Evolutionary conservation across 2,888 invertebrate species (phyloP), one percentile per base, ranked within the genome.

Genomic region (Dimorphilus gyrociliatus): DNA sequence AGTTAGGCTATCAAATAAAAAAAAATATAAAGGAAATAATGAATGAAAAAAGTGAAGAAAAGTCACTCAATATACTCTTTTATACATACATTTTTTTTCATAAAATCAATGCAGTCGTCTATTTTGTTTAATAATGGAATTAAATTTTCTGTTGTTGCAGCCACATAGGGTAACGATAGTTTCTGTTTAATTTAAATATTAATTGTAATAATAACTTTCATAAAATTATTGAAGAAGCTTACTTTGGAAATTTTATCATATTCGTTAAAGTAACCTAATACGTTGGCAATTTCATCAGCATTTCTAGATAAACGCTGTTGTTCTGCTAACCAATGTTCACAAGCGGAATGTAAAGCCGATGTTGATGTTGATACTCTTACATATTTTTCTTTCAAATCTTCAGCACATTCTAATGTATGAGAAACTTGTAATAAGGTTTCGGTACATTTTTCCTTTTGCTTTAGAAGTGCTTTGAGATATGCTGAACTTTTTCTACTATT

Each of bases 351-450:
- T 3, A 92, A 65, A 1, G 84, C 80, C 55, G 81, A 84, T 0
- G 90, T 92, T 66, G 88, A 90, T 36, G 78, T 75, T 0, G 86
- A 81, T 0, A 90, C 88, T 52, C 78, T 72, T 30, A 76, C 72
- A 53, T 85, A 88, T 48, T 85, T 78, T 30, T 73, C 70, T 24
- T 76, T 72, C 1, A 92, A 62, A 23, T 72, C 70, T 24, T 72
- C 67, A 26, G 90, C 68, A 40, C 78, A 76, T 15, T 72, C 67
- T 51, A 84, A 65, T 12, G 78, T 74, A 16, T 70, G 68, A 21
- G 73, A 70, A 33, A 81, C 75, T 69, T 79, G 56, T n/a, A 49
- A 45, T 19, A 60, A 41, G 15, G 63, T 50, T n/a, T 40, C 32
- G 23, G 48, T 45, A 45, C 62, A 62, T 43, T 60, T 55, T 5